Percentiles rank a stretch among this genome's conserved stretches.
Conservation (phyloP, 2,888 invertebrate genomes). For the Minunthozetes semirufus region DNA sequence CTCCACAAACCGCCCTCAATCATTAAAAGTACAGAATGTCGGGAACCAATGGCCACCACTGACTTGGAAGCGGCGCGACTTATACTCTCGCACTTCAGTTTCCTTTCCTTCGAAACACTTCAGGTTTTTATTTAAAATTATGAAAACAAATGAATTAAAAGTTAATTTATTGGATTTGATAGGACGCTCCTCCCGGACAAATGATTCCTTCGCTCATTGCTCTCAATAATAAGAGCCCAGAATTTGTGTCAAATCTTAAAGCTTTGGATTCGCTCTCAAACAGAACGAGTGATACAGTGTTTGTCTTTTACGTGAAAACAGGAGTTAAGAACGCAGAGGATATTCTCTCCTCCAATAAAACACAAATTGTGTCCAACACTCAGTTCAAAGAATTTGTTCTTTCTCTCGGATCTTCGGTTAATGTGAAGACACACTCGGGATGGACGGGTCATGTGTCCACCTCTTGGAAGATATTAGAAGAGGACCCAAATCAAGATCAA, state of each 20-base stretch:
- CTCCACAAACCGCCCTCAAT: neutral
- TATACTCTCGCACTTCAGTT: slow-evolving; percentile 91
- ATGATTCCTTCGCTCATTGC: slow-evolving; percentile 56
- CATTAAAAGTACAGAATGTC: slow-evolving; percentile 3
- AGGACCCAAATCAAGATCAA: neutral
- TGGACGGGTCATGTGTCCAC: slow-evolving; percentile 86
- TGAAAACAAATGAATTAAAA: neutral
- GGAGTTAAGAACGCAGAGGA: slow-evolving; percentile 70
- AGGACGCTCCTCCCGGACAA: slow-evolving; percentile 27
- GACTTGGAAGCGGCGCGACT: slow-evolving; percentile 92
- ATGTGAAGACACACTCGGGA: slow-evolving; percentile 75
- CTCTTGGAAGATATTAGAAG: slow-evolving; percentile 63
- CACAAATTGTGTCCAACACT: slow-evolving; percentile 47
- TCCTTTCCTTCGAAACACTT: slow-evolving; percentile 53
- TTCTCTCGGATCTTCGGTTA: slow-evolving; percentile 81
- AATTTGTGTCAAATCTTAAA: slow-evolving; percentile 71
- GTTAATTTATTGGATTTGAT: neutral
- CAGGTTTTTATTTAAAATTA: neutral
- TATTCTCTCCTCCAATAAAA: slow-evolving; percentile 66
- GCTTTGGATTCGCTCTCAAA: slow-evolving; percentile 76
- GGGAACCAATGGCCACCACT: slow-evolving; percentile 39
- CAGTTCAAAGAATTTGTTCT: slow-evolving; percentile 58
- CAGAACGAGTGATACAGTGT: slow-evolving; percentile 81
- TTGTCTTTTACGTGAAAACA: slow-evolving; percentile 84
- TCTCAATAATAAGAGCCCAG: slow-evolving; percentile 62